phyloP scores from a whole-genome alignment of 2,113 vertebrate species.

The Mola mola region DNA sequence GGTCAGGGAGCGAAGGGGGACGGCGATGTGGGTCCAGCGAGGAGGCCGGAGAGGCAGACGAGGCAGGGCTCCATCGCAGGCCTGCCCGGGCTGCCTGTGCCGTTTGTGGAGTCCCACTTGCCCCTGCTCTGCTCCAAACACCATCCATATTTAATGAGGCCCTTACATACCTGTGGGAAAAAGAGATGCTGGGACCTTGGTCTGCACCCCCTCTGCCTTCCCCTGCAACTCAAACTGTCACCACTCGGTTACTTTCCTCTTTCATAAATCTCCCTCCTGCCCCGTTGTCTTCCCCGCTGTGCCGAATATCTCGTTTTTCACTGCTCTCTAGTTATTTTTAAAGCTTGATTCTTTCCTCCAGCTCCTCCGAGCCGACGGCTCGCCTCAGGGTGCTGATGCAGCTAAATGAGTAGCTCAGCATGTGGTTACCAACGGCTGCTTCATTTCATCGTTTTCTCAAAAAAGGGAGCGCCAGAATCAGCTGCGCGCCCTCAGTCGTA shows the following conservation, averaged over 20 bases:
- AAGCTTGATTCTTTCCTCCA: conserved; percentile 14
- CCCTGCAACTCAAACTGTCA: conserved; percentile 21
- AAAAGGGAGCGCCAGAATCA: neutral
- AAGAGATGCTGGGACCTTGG: conserved; percentile 66
- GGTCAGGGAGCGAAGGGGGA: neutral
- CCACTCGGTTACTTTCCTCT: conserved; percentile 23
- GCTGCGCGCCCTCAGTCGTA: conserved; percentile 1
- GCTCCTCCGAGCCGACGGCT: conserved; percentile 3
- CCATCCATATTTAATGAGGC: conserved; percentile 76
- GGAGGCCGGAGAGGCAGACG: conserved; percentile 20
- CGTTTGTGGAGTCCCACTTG: conserved; percentile 73
- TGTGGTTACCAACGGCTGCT: neutral
- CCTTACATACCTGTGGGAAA: conserved; percentile 73
- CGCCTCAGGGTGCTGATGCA: neutral
- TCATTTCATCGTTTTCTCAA: neutral
- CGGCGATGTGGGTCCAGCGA: neutral
- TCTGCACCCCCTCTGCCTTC: neutral
- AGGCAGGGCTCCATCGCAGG: conserved; percentile 25
- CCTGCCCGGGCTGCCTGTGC: conserved; percentile 39
- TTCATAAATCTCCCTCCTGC: conserved; percentile 18
- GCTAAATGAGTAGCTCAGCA: conserved; percentile 11
- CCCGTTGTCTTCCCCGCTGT: neutral
- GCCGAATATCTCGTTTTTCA: neutral
- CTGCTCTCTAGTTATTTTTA: conserved; percentile 17
- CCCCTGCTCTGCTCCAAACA: conserved; percentile 73